Percentiles rank a stretch among this genome's conserved stretches.
These are phyloP conservation scores for Acanthacorydalis orientalis DNA, from an alignment of 2,888 invertebrate genomes.

Conservation along the genomic window DNA sequence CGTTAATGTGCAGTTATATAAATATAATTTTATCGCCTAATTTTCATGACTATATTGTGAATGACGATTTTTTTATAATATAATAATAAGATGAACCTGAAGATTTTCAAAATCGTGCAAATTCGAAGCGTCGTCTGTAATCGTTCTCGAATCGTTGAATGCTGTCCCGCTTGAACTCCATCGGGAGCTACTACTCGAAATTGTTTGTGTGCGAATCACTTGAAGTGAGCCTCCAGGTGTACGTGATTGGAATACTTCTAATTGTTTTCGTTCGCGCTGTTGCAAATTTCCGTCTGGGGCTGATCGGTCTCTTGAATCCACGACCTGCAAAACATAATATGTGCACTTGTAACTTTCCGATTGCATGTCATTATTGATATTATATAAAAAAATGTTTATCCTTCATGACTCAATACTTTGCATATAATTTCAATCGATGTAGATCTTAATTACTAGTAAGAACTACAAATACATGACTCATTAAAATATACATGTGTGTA, in stretches of 20 bases:
- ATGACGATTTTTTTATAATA: no score
- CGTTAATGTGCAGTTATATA: no score
- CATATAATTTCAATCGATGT: no score
- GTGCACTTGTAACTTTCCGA: constrained; percentile 25
- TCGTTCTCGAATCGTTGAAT: background rate
- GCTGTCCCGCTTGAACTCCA: constrained; percentile 15
- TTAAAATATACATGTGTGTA: no score
- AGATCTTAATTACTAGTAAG: no score
- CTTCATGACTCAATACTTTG: no score
- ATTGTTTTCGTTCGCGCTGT: constrained; percentile 33
- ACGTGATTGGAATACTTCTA: constrained; percentile 55
- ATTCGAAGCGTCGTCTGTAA: background rate
- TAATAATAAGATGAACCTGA: constrained; percentile 17
- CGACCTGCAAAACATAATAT: constrained; percentile 33
- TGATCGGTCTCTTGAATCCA: constrained; percentile 33
- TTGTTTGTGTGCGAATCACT: constrained; percentile 46
- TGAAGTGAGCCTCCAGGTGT: constrained; percentile 46
- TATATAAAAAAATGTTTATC: no score
- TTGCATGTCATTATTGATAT: no score
- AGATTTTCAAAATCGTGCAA: constrained; percentile 22
- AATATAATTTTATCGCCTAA: no score
- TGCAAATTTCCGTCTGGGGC: constrained; percentile 32
- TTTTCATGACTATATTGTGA: no score
- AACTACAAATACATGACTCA: no score
- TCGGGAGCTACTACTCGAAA: constrained; percentile 19